Evolutionary conservation across 2,113 vertebrate species (phyloP), one percentile per base, ranked within the genome.

Genomic region (Hippoglossus stenolepis): DNA sequence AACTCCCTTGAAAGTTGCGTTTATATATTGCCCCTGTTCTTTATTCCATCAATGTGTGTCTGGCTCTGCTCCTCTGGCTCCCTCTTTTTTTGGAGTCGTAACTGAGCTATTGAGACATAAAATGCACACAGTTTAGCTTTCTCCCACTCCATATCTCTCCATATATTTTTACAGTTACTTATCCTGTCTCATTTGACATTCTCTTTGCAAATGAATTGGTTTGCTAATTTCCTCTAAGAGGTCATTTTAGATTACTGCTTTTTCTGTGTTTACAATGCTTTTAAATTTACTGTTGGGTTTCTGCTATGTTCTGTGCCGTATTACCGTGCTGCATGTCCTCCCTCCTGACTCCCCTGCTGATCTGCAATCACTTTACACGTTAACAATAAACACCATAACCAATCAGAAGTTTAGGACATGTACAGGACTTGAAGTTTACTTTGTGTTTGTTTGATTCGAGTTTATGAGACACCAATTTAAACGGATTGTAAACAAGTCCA

Each of bases 131-230:
- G 73, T 70, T 89, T 60, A 58, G 58, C 47, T 85, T 85, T 79
- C 85, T 73, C 65, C 24, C 31, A 8, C 76, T 85, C 63, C 54
- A 51, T 70, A 75, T 77, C 74, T 67, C 70, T 20, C 23, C 60
- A 87, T 91, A 43, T 61, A 90, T 90, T 88, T 91, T 91, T 90
- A 68, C 90, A 82, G 24, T 59, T 59, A 70, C 86, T 69, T 66
- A 43, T 77, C 28, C 63, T 54, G n/a, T 75, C 74, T 79, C 85
- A 26, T 69, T 82, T 70, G 68, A 51, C 23, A 20, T 64, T 57
- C 54, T 75, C 79, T 75, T 10, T 77, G 24, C 79, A 82, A 87
- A 90, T 88, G 49, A 90, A 88, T 82, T 75, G 78, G 78, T 76
- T 31, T 75, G 68, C 70, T 88, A 86, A 92, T 88, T 88, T 56